These are phyloP conservation scores for Lepus americanus DNA, from an alignment of 2,113 vertebrate species.

Conservation along the genomic window DNA sequence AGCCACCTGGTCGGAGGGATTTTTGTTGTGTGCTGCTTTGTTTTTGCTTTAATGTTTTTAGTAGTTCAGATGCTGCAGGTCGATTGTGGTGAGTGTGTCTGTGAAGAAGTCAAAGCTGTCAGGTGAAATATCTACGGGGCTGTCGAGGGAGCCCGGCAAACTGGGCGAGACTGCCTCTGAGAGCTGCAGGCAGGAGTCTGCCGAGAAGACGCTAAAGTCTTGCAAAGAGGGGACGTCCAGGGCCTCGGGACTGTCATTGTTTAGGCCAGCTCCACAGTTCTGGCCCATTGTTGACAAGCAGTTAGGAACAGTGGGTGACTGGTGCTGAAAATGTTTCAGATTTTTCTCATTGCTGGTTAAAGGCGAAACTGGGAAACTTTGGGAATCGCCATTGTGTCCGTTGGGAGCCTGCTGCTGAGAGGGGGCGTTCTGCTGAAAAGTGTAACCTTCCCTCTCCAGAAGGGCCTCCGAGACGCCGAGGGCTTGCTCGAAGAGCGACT, in stretches of 20 bases:
- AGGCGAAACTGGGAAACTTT: slow-evolving; percentile 91
- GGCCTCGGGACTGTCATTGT: slow-evolving; percentile 95
- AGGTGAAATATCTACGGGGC: slow-evolving; percentile 93
- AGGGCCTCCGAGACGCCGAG: slow-evolving; percentile 91
- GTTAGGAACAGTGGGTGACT: slow-evolving; percentile 95
- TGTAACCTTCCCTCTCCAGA: slow-evolving; percentile 94
- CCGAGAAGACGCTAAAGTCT: slow-evolving; percentile 95
- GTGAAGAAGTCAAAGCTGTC: slow-evolving; percentile 98
- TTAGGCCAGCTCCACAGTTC: slow-evolving; percentile 97
- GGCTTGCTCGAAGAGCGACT: slow-evolving; percentile 92
- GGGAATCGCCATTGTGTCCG: slow-evolving; percentile 94
- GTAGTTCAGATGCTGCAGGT: slow-evolving; percentile 96
- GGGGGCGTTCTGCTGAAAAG: slow-evolving; percentile 94
- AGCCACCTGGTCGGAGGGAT: slow-evolving; percentile 82
- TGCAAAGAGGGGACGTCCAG: slow-evolving; percentile 94
- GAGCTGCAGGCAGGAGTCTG: slow-evolving; percentile 97
- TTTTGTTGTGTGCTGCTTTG: slow-evolving; percentile 88
- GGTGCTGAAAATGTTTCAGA: slow-evolving; percentile 96
- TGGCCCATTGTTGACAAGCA: slow-evolving; percentile 95
- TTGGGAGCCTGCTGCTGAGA: slow-evolving; percentile 92
- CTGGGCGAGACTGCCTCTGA: slow-evolving; percentile 96
- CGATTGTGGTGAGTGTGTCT: slow-evolving; percentile 97
- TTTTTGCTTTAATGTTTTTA: slow-evolving; percentile 89
- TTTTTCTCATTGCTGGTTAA: slow-evolving; percentile 98
- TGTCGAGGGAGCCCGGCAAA: slow-evolving; percentile 94